A percentile compares a stretch with the other conserved stretches of the same genome.
phyloP scores from a whole-genome alignment of 2,888 invertebrate genomes.

The Cryptus viduatorius region DNA sequence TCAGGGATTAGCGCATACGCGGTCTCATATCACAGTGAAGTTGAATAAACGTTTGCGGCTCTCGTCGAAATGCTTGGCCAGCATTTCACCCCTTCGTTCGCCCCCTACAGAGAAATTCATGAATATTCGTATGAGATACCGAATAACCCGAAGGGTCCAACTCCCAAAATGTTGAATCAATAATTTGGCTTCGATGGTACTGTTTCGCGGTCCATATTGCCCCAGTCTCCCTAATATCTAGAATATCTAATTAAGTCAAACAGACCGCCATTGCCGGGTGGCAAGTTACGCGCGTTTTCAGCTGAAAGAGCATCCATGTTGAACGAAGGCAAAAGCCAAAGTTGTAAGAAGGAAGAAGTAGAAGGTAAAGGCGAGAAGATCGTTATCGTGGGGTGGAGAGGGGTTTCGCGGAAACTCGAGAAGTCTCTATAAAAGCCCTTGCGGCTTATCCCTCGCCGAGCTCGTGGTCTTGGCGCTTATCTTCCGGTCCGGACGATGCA shows the following conservation, averaged over 20 bases:
- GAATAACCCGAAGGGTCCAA: not conserved
- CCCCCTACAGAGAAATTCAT: constrained; percentile 54
- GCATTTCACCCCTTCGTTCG: constrained; percentile 30
- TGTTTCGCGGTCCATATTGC: no score
- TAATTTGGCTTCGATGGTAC: no score
- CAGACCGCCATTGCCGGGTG: constrained; percentile 18
- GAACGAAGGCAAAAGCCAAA: not conserved
- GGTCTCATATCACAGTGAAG: constrained; percentile 21
- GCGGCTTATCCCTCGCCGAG: constrained; percentile 35
- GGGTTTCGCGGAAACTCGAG: constrained; percentile 56
- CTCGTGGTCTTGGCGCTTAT: constrained; percentile 29
- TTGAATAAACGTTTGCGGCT: constrained; percentile 52
- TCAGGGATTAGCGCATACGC: not conserved
- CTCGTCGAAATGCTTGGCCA: constrained; percentile 48
- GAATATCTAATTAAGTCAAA: constrained; percentile 57
- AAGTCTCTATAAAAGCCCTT: constrained; percentile 46
- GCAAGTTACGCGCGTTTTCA: constrained; percentile 28
- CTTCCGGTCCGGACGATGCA: constrained; percentile 25
- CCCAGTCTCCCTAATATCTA: not conserved
- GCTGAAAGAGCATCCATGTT: constrained; percentile 2
- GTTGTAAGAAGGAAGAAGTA: constrained; percentile 18
- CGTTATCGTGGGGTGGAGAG: constrained; percentile 49
- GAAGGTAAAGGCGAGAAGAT: constrained; percentile 16
- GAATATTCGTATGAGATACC: constrained; percentile 28
- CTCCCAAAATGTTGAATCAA: no score